Conservation (phyloP, 2,888 invertebrate genomes). For the Emmelina monodactyla region DNA sequence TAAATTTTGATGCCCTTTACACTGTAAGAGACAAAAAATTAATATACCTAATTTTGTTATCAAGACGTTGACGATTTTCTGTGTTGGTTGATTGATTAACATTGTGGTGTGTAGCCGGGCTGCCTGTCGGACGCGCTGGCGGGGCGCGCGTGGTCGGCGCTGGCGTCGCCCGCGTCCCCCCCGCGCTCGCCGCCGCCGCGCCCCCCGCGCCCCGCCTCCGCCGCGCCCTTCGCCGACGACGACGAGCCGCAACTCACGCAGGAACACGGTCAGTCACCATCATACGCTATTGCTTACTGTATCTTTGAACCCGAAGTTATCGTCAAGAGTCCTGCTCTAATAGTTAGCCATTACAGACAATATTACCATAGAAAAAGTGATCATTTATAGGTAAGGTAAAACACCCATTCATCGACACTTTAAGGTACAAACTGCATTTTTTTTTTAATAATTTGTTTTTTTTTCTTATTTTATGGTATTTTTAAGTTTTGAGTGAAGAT, state of each 20-base stretch:
- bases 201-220: constrained; percentile 40
- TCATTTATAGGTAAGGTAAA: not conserved
- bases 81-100: too few species aligned
- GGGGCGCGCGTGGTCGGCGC: constrained; percentile 30
- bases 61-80: too few species aligned
- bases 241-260: constrained; percentile 42
- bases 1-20: too few species aligned
- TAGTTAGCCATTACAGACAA: too few species aligned
- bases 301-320: too few species aligned
- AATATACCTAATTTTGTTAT: too few species aligned
- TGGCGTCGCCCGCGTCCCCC: constrained; percentile 29
- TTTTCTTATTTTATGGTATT: not conserved
- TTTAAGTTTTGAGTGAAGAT: not conserved
- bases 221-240: constrained; percentile 40
- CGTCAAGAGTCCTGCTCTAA: too few species aligned
- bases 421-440: not conserved
- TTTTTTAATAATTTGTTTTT: not conserved
- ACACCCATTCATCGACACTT: not conserved
- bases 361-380: too few species aligned
- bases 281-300: too few species aligned
- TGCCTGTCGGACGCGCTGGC: constrained; percentile 78
- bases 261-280: constrained; percentile 20
- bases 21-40: too few species aligned
- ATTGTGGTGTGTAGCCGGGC: constrained; percentile 69
- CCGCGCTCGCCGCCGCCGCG: constrained; percentile 25